Base-by-base conservation (phyloP, 2,113 vertebrate genomes). In the Eudyptes chrysolophus region DNA sequence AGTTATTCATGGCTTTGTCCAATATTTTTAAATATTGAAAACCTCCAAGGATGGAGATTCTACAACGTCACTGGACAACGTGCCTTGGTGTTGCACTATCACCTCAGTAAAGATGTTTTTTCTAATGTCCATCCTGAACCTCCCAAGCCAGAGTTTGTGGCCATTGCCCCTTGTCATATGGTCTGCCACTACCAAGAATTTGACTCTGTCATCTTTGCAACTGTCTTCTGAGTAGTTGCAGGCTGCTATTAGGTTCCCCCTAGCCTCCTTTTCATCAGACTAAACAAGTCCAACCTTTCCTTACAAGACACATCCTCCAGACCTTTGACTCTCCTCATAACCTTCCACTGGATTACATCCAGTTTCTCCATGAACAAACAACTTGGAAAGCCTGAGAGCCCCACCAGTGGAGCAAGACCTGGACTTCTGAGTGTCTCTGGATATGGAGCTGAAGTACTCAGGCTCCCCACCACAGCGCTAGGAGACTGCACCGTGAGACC, bases 61-160 rank as follows among this genome's bases (percentile, higher is more conserved):
- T 86, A 21, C 20, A 64, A 0, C 29, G 10, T 65, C 0, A 1
- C 4, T 72, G 61, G n/a, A 60, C 29, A 52, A 16, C 0, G 1
- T 34, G 9, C 24, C 81, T 77, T 49, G 40, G 25, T 78, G 54
- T 22, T 70, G 27, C 2, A 2, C 29, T 62, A 12, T 36, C 72
- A 58, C 24, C 61, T 66, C 40, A n/a, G 24, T 36, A 58, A 78
- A 81, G n/a, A 26, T 0, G 0, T 49, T 4, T 57, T 74, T 32
- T 44, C 38, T 48, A 42, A 71, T 16, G 38, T 16, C 51, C 10
- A 1, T 64, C 32, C 60, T 87, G 65, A 82, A 21, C 29, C 42
- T 68, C 19, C 11, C 34, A 79, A n/a, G 17, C 17, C 30, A 71
- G 58, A 54, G 21, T 42, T n/a, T 57, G 42, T 49, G 49, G 32